Percentiles rank a stretch among this genome's conserved stretches.
phyloP scores from a whole-genome alignment of 1,140 invertebrate genomes.

The Bombus fervidus region DNA sequence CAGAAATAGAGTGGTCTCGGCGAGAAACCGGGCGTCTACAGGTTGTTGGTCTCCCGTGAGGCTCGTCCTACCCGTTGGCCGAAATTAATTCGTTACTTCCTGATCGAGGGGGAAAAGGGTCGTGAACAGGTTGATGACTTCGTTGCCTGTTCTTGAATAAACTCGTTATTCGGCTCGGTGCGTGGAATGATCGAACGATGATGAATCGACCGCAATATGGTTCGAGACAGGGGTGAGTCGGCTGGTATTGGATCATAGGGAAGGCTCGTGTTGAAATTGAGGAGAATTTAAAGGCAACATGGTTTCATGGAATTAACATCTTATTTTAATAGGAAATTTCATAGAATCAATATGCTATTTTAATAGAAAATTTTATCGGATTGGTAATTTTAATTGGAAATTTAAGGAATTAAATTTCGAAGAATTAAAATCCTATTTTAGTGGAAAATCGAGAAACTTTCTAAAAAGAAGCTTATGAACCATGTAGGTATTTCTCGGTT shows the following conservation, averaged over 20 bases:
- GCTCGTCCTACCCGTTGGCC: constrained; percentile 28
- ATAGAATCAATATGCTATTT: neutral
- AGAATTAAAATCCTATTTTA: neutral
- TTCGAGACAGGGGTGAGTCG: too few species aligned
- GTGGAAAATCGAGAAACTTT: neutral
- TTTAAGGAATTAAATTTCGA: too few species aligned
- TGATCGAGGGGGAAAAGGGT: constrained; percentile 64
- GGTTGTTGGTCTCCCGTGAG: constrained; percentile 72
- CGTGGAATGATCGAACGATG: neutral
- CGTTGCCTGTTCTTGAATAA: constrained; percentile 43
- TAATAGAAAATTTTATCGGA: neutral
- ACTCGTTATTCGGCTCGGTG: neutral
- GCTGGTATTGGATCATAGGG: neutral
- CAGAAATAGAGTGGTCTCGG: neutral
- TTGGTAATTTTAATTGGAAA: neutral
- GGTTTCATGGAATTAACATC: neutral
- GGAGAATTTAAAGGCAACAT: neutral
- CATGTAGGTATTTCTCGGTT: too few species aligned
- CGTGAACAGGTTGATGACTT: constrained; percentile 57
- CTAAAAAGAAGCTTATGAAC: too few species aligned
- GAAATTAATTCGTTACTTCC: constrained; percentile 75
- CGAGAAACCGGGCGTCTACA: constrained; percentile 66
- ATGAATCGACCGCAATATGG: neutral
- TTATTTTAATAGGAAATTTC: neutral
- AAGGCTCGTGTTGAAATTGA: neutral